Evolutionary conservation across 92 coral and sea anemone species (phyloP).

Genomic region (Heliopora coerulea): DNA sequence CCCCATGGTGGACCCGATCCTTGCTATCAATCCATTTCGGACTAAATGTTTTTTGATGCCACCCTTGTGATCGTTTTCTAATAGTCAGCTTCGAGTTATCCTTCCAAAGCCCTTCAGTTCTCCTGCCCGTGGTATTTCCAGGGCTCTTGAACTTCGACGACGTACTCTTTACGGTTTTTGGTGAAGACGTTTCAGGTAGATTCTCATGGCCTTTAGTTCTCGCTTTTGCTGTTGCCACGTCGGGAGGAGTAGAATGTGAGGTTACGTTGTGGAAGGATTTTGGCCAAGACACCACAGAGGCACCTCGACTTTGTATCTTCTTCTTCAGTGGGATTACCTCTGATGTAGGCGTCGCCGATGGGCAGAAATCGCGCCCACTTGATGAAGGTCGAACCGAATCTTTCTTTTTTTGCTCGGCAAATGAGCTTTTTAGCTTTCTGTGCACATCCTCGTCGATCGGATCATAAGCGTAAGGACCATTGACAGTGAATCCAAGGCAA

Average conservation of each 20-base stretch:
- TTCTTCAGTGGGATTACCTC: neutral
- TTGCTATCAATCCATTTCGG: conserved; percentile 11
- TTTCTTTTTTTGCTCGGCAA: neutral
- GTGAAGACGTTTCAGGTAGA: neutral
- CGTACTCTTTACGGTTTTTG: neutral
- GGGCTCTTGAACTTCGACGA: neutral
- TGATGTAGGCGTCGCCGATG: neutral
- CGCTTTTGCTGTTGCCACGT: neutral
- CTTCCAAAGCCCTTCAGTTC: conserved; percentile 13
- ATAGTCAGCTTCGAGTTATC: neutral
- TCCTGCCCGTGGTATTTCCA: neutral
- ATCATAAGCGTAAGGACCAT: conserved; percentile 67
- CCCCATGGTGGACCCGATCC: conserved; percentile 61
- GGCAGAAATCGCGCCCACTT: conserved; percentile 1
- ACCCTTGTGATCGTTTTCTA: neutral
- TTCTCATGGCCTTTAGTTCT: neutral
- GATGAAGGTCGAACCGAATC: neutral
- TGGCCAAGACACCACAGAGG: neutral
- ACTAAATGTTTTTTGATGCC: conserved; percentile 4
- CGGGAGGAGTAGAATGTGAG: neutral
- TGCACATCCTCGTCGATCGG: conserved; percentile 59
- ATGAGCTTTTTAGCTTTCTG: conserved; percentile 12
- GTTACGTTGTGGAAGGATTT: neutral
- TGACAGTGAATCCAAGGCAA: conserved; percentile 59
- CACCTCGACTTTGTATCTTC: neutral